A percentile compares a stretch with the other conserved stretches of the same genome.
Conservation (phyloP, 92 coral and sea anemone genomes). For the Siderastrea siderea region DNA sequence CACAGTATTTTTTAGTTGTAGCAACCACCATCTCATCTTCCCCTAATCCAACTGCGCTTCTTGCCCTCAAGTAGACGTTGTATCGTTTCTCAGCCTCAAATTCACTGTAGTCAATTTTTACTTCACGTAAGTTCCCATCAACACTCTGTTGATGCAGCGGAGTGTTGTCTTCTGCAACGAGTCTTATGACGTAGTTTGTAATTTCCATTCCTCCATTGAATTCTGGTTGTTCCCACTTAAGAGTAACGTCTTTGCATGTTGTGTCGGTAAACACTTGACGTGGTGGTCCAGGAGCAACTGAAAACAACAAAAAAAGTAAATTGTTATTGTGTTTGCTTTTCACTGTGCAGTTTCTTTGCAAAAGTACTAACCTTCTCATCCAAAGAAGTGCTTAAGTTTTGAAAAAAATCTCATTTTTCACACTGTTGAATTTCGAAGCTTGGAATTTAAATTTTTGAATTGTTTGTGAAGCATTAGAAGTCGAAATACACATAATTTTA, state of each 20-base stretch:
- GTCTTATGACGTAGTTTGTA: slow-evolving; percentile 4
- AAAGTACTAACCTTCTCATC: not conserved
- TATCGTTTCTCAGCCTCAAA: slow-evolving; percentile 43
- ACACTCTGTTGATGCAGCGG: not conserved
- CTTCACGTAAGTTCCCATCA: not conserved
- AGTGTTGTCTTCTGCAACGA: not conserved
- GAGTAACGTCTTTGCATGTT: slow-evolving; percentile 66
- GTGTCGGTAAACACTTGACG: slow-evolving; percentile 34
- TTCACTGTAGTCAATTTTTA: not conserved
- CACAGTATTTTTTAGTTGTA: slow-evolving; percentile 65
- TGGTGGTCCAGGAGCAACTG: slow-evolving; percentile 73
- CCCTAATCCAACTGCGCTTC: slow-evolving; percentile 49
- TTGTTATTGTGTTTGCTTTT: not conserved
- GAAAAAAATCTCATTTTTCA: too few species aligned
- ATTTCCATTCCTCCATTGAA: slow-evolving; percentile 69
- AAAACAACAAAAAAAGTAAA: not conserved
- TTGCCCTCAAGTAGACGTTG: slow-evolving; percentile 29
- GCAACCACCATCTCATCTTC: not conserved
- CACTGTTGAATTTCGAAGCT: too few species aligned
- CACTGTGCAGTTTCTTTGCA: not conserved
- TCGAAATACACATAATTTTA: too few species aligned
- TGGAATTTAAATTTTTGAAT: too few species aligned
- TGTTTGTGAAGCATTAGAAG: too few species aligned
- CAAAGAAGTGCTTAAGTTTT: too few species aligned
- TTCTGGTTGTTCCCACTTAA: slow-evolving; percentile 68